These are phyloP conservation scores for Drosophila ananassae DNA, from an alignment of 1,140 invertebrate species.

Conservation along the genomic window DNA sequence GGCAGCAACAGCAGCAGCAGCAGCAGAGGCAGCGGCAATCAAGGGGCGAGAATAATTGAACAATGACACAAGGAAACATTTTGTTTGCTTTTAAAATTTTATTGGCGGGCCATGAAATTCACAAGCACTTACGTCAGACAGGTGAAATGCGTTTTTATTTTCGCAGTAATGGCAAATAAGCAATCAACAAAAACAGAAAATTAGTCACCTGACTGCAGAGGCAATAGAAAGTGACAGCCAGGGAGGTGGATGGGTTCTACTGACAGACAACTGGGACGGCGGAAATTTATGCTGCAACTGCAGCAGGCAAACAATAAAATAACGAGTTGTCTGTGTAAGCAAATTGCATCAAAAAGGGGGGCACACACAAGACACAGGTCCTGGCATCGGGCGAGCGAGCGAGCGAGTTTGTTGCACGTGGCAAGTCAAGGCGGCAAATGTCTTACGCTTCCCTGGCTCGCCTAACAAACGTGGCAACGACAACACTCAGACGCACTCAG, in stretches of 20 bases:
- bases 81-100: slow-evolving; percentile 45
- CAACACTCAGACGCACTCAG: slow-evolving; percentile 41
- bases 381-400: slow-evolving; percentile 18
- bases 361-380: slow-evolving; percentile 22
- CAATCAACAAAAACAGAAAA: slow-evolving; percentile 47
- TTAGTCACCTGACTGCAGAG: slow-evolving; percentile 30
- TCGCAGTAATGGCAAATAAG: slow-evolving; percentile 44
- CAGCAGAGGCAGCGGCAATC: slow-evolving; percentile 1
- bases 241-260: too few relatives aligned
- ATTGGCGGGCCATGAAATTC: slow-evolving; percentile 22
- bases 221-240: slow-evolving; percentile 11
- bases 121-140: slow-evolving; percentile 19
- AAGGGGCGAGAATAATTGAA: slow-evolving; percentile 43
- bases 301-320: slow-evolving; percentile 78
- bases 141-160: slow-evolving; percentile 38
- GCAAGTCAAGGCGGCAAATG: slow-evolving; percentile 74
- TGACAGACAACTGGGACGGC: background rate
- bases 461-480: slow-evolving; percentile 69
- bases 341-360: slow-evolving; percentile 65
- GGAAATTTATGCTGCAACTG: slow-evolving; percentile 55
- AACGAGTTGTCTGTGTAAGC: slow-evolving; percentile 74
- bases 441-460: slow-evolving; percentile 68
- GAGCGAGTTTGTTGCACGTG: slow-evolving; percentile 56
- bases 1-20: slow-evolving; percentile 4
- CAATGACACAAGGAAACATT: slow-evolving; percentile 39